Evolutionary conservation across 1,140 invertebrate species (phyloP).

Genomic region (Ptiloglossa arizonensis): DNA sequence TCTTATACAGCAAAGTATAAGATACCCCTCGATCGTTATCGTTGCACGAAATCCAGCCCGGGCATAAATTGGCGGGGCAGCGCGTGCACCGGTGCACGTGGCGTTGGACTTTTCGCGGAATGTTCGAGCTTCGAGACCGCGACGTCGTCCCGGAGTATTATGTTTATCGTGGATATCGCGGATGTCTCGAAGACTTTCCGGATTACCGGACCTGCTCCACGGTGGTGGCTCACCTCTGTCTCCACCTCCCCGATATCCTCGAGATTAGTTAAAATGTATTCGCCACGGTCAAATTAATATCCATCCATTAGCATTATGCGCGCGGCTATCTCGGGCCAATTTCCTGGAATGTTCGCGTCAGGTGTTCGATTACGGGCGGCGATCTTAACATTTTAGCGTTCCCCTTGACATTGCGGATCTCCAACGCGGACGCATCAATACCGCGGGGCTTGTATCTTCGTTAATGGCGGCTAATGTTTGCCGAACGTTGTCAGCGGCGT

Average conservation of each 20-base stretch:
- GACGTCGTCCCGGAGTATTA: neutral
- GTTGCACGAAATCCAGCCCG: neutral
- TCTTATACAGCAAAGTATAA: no score
- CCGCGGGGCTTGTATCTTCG: slow-evolving; percentile 62
- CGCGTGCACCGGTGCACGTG: no score
- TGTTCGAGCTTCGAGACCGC: neutral
- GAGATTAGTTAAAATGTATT: slow-evolving; percentile 50
- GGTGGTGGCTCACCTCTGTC: no score
- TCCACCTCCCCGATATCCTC: neutral
- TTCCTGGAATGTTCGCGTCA: slow-evolving; percentile 25
- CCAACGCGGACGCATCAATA: slow-evolving; percentile 41
- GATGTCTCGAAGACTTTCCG: neutral
- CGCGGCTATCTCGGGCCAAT: slow-evolving; percentile 36
- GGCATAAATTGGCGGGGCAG: neutral
- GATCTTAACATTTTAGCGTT: slow-evolving; percentile 52
- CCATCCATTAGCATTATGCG: slow-evolving; percentile 51
- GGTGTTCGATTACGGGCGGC: slow-evolving; percentile 41
- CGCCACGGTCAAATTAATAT: slow-evolving; percentile 40
- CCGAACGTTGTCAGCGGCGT: slow-evolving; percentile 69
- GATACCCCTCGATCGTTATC: neutral
- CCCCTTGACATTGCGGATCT: slow-evolving; percentile 15
- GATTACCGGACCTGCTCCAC: neutral
- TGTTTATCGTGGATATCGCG: slow-evolving; percentile 18
- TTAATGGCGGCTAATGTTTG: slow-evolving; percentile 79
- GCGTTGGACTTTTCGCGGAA: no score